These are phyloP conservation scores for Procavia capensis DNA, from an alignment of 2,113 vertebrate species.

Conservation along the genomic window DNA sequence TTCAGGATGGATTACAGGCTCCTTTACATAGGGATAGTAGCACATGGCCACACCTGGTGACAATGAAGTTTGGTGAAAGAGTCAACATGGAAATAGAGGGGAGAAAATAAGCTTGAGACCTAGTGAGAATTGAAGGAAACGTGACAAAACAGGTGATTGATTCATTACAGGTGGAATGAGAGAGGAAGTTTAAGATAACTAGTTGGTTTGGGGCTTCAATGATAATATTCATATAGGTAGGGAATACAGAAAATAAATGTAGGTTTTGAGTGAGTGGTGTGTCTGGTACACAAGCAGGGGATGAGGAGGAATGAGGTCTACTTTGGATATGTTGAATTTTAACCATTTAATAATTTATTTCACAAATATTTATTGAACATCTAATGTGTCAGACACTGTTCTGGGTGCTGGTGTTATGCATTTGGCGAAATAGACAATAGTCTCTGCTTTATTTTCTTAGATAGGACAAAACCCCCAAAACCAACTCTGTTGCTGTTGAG, in stretches of 20 bases:
- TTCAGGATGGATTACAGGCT: not conserved
- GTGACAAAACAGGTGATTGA: not conserved
- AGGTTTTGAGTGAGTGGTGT: not conserved
- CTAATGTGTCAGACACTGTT: not conserved
- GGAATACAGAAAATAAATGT: not conserved
- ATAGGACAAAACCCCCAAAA: no score
- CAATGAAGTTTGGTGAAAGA: not conserved
- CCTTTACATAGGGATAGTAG: not conserved
- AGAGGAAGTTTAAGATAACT: not conserved
- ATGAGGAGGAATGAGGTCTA: not conserved
- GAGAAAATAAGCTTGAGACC: not conserved
- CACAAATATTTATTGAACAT: not conserved
- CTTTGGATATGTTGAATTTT: not conserved
- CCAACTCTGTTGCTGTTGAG: no score
- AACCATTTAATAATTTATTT: conserved; percentile 30
- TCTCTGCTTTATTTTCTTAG: not conserved
- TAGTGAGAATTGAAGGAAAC: not conserved
- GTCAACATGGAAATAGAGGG: not conserved
- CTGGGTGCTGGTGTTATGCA: not conserved
- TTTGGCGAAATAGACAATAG: not conserved
- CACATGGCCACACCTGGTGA: not conserved
- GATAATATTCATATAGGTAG: not conserved
- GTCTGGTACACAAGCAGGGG: not conserved
- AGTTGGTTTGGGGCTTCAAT: not conserved
- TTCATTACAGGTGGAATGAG: not conserved